These are phyloP conservation scores for Ditylenchus dipsaci DNA, from an alignment of 1,140 invertebrate species.

Conservation along the genomic window DNA sequence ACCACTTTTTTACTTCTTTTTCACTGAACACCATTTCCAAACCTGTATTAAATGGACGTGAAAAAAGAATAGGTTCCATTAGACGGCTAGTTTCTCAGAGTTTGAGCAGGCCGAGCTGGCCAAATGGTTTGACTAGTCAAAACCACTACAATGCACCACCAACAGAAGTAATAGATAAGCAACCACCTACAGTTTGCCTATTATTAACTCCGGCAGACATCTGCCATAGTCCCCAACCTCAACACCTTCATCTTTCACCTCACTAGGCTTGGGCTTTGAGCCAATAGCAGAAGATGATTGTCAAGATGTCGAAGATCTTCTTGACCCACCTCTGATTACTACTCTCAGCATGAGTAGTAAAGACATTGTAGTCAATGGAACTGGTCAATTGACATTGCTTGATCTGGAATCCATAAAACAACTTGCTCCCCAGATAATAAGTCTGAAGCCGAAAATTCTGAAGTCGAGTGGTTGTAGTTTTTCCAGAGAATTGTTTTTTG, in stretches of 20 bases:
- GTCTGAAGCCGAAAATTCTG: not conserved
- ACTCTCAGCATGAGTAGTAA: not conserved
- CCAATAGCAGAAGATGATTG: not conserved
- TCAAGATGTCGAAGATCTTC: not conserved
- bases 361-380: not conserved
- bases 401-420: not conserved
- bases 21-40: not conserved
- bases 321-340: not conserved
- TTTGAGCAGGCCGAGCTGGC: slow-evolving; percentile 1
- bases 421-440: not conserved
- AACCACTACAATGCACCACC: not conserved
- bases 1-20: not conserved
- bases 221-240: not conserved
- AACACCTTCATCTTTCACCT: not conserved
- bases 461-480: not conserved
- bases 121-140: not conserved
- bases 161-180: not conserved
- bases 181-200: not conserved
- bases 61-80: not conserved
- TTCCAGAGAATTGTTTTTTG: too few relatives aligned
- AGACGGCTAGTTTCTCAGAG: not conserved
- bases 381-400: not conserved
- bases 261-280: not conserved
- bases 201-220: not conserved
- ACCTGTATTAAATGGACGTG: not conserved